A percentile compares a stretch with the other conserved stretches of the same genome.
Conservation (phyloP, 2,888 invertebrate genomes). For the Volucella zonaria region DNA sequence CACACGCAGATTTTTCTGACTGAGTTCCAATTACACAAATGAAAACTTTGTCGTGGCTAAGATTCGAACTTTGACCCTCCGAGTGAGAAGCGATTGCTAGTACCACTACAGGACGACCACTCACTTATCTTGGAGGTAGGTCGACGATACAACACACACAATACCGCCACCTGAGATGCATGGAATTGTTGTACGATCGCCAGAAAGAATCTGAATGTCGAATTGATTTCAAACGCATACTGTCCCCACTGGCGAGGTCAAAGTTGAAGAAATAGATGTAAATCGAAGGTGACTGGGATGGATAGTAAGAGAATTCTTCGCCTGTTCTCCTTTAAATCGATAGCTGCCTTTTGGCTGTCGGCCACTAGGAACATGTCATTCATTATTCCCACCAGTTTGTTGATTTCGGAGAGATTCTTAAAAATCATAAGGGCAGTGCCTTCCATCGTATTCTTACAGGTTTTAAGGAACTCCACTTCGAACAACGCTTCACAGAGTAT, state of each 20-base stretch:
- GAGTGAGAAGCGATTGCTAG: too few species aligned
- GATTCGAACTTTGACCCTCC: too few species aligned
- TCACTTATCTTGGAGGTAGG: too few species aligned
- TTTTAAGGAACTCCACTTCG: conserved; percentile 3
- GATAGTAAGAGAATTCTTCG: conserved; percentile 24
- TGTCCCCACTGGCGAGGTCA: conserved; percentile 1
- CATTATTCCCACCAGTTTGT: conserved; percentile 13
- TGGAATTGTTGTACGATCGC: conserved; percentile 1
- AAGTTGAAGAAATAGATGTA: conserved; percentile 21
- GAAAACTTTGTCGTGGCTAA: too few species aligned
- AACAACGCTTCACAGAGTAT: conserved; percentile 5
- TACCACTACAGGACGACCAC: too few species aligned
- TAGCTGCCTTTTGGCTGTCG: conserved; percentile 6
- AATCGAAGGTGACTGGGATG: conserved; percentile 10
- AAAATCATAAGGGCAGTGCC: conserved; percentile 6
- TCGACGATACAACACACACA: too few species aligned
- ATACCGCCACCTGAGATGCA: neutral
- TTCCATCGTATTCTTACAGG: conserved; percentile 7
- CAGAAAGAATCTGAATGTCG: neutral
- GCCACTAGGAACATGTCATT: conserved; percentile 27
- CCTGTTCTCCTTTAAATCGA: conserved; percentile 19
- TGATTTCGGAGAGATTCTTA: conserved; percentile 2
- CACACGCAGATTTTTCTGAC: too few species aligned
- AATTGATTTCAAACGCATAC: conserved; percentile 35
- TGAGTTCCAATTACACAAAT: too few species aligned